Base-by-base conservation (phyloP, 2,888 invertebrate species). In the Drosophila mayaguana region DNA sequence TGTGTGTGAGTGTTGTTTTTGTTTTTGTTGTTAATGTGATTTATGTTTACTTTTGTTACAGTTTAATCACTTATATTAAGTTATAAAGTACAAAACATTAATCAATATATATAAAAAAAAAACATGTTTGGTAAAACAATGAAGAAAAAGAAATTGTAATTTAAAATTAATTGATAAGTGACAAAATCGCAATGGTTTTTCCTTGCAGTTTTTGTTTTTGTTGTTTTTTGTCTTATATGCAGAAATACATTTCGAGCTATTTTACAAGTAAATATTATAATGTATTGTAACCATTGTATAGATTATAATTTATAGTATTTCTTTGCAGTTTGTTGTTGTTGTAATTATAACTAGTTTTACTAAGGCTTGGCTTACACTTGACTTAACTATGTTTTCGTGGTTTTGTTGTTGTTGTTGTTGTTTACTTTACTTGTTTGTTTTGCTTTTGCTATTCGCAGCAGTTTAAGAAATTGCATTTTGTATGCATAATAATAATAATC, bases 341-440 rank as follows among this genome's bases (percentile, higher is more conserved):
- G 64, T 74, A 75, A 68, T 83, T 85, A 88, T 62, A 87, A 72
- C 88, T 87, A 87, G 78, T 83, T 87, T 86, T 88, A 88, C 82
- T 85, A 84, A 85, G 88, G 82, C 81, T 88, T 88, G 81, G 76
- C 75, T 88, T 86, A 85, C 75, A 84, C 78, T 78, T 78, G 78
- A 83, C 86, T 85, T 85, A 88, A 77, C 82, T 83, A 81, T 53
- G 62, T 48, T 59, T 74, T 67, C 53, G 62, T 80, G 72, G 77
- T 63, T 25, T 76, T 40, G 20, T 36, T 45, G 22, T 45, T 42
- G 42, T 42, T 42, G 42, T 75, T 38, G 34, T 36, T 53, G 22
- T 25, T 51, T 48, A 28, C 25, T 48, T 51, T n/a, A 25, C 22
- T 25, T 22, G 7, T 14, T 16, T 22, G 56, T 65, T 66, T 61